Percentiles rank a stretch among this genome's conserved stretches.
Conservation (phyloP, 2,888 invertebrate species). For the Cephus pulcher region DNA sequence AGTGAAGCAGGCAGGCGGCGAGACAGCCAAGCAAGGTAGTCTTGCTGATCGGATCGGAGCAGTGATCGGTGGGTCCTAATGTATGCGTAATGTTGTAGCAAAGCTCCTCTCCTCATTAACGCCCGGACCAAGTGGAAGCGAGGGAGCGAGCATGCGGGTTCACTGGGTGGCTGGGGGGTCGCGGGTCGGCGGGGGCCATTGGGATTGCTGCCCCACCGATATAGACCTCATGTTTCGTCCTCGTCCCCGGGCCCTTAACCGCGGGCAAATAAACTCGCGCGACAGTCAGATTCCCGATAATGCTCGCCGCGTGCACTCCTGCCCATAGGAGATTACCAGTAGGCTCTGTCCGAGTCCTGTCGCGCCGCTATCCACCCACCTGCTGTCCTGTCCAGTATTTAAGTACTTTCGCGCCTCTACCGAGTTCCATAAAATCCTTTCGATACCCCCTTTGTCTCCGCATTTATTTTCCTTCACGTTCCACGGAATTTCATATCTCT, state of each 20-base stretch:
- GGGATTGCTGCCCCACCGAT: constrained; percentile 32
- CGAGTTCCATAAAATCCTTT: too few relatives aligned
- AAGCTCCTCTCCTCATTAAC: constrained; percentile 61
- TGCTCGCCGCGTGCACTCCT: constrained; percentile 8
- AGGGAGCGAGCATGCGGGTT: not conserved
- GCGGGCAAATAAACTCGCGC: constrained; percentile 34
- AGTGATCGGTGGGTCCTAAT: constrained; percentile 60
- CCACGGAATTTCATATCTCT: too few relatives aligned
- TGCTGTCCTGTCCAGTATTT: too few relatives aligned
- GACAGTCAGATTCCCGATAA: constrained; percentile 38
- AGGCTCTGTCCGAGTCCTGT: too few relatives aligned
- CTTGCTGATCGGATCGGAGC: constrained; percentile 53
- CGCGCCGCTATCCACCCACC: too few relatives aligned
- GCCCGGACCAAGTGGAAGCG: constrained; percentile 42
- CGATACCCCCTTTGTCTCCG: too few relatives aligned
- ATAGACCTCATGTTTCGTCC: constrained; percentile 58
- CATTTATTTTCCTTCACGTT: too few relatives aligned
- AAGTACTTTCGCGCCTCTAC: too few relatives aligned
- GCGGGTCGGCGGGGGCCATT: constrained; percentile 11
- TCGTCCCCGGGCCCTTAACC: constrained; percentile 29
- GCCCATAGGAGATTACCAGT: not conserved
- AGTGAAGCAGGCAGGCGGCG: not conserved
- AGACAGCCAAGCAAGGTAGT: constrained; percentile 29
- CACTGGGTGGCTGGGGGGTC: constrained; percentile 11
- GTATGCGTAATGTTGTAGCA: constrained; percentile 62